A percentile compares a stretch with the other conserved stretches of the same genome.
These are phyloP conservation scores for Struthidea cinerea DNA, from an alignment of 2,113 vertebrate genomes.

Conservation along the genomic window DNA sequence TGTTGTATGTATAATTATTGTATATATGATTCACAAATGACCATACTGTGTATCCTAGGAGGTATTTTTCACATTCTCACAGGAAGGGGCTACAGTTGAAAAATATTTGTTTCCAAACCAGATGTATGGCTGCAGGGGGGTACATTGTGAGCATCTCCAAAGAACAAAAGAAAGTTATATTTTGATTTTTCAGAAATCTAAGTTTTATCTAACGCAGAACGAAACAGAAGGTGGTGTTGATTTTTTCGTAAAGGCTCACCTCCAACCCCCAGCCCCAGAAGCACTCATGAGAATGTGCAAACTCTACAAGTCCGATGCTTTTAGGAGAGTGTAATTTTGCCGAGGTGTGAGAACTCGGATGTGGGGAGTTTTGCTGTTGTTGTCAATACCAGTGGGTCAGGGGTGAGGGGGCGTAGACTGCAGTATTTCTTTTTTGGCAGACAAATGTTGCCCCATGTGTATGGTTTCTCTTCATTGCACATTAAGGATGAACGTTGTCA, in stretches of 20 bases:
- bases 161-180: background rate
- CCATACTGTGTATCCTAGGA: background rate
- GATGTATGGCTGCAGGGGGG: background rate
- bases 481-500: background rate
- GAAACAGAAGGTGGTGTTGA: background rate
- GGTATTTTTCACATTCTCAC: background rate
- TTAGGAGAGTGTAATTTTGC: background rate
- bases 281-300: background rate
- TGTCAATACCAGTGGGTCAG: background rate
- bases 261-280: background rate
- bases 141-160: background rate
- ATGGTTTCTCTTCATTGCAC: background rate
- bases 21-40: background rate
- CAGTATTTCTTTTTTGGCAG: background rate
- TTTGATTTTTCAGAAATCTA: background rate
- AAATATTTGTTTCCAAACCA: background rate
- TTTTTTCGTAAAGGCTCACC: background rate
- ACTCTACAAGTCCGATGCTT: background rate
- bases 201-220: background rate
- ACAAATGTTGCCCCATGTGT: background rate
- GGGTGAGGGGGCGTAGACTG: rapidly evolving
- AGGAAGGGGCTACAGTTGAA: background rate
- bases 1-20: background rate
- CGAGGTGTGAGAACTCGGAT: rapidly evolving
- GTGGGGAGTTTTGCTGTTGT: background rate